Conservation (phyloP, 2,113 vertebrate genomes). For the Oryzias javanicus region DNA sequence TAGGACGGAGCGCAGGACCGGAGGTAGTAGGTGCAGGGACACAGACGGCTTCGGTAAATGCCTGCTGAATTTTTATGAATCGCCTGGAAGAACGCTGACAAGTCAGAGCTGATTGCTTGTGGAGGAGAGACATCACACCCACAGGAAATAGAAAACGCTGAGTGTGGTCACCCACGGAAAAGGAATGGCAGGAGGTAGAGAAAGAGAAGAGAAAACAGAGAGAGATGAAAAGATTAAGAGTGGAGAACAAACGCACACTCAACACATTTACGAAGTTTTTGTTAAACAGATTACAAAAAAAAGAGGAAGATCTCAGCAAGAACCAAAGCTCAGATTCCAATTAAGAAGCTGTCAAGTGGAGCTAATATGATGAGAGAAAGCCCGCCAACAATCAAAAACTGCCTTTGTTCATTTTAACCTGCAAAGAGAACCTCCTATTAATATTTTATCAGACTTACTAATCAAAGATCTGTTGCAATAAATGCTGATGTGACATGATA, state of each 20-base stretch:
- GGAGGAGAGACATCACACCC: conserved; percentile 79
- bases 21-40: conserved; percentile 41
- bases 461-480: conserved; percentile 33
- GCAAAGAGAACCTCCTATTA: conserved; percentile 45
- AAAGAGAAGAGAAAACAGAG: conserved; percentile 30
- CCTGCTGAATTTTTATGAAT: conserved; percentile 81
- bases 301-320: conserved; percentile 76
- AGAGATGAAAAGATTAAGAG: conserved; percentile 26
- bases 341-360: conserved; percentile 74
- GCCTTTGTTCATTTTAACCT: conserved; percentile 56
- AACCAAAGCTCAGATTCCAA: conserved; percentile 77
- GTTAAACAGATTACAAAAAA: conserved; percentile 59
- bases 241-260: conserved; percentile 68
- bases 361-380: conserved; percentile 63
- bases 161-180: conserved; percentile 71
- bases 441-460: conserved; percentile 10
- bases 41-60: conserved; percentile 70
- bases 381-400: conserved; percentile 61
- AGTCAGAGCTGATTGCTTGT: conserved; percentile 82
- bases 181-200: conserved; percentile 45
- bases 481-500: conserved; percentile 67
- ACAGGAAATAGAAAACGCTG: conserved; percentile 82
- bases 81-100: conserved; percentile 76
- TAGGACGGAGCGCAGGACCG: conserved; percentile 35
- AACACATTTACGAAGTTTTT: conserved; percentile 76